These are phyloP conservation scores for Bedellia somnulentella DNA, from an alignment of 2,888 invertebrate species.

Conservation along the genomic window DNA sequence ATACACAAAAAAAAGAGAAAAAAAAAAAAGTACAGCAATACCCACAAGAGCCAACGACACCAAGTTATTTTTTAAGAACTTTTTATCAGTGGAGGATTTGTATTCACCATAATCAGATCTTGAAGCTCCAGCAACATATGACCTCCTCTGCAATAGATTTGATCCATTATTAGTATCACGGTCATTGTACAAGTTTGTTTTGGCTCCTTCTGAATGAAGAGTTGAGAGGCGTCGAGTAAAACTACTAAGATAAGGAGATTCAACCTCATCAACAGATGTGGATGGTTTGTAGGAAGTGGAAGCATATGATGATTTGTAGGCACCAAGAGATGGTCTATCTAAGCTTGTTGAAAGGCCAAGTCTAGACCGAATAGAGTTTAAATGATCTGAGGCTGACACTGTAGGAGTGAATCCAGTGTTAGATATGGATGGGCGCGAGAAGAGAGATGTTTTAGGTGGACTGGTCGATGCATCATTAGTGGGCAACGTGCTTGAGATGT, in stretches of 20 bases:
- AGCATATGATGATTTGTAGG: slow-evolving; percentile 26
- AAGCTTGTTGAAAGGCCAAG: slow-evolving; percentile 52
- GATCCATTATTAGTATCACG: slow-evolving; percentile 42
- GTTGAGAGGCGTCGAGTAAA: slow-evolving; percentile 66
- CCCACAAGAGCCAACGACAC: slow-evolving; percentile 67
- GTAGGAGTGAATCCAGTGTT: slow-evolving; percentile 30
- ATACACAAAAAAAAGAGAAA: slow-evolving; percentile 67
- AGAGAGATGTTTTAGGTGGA: slow-evolving; percentile 34
- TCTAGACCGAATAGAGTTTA: slow-evolving; percentile 61
- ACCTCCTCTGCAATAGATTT: slow-evolving; percentile 31
- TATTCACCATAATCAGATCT: slow-evolving; percentile 40
- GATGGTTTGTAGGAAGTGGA: slow-evolving; percentile 34
- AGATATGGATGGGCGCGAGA: slow-evolving; percentile 39
- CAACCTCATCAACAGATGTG: slow-evolving; percentile 51
- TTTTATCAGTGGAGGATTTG: slow-evolving; percentile 42
- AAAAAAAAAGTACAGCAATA: slow-evolving; percentile 65
- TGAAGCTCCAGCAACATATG: slow-evolving; percentile 33
- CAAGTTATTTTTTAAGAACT: slow-evolving; percentile 61
- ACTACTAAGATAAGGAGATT: slow-evolving; percentile 71
- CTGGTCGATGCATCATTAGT: slow-evolving; percentile 28
- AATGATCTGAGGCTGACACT: slow-evolving; percentile 45
- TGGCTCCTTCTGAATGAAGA: slow-evolving; percentile 36
- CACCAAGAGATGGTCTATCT: slow-evolving; percentile 31
- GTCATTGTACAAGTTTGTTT: slow-evolving; percentile 24
- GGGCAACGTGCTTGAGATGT: slow-evolving; percentile 40